Evolutionary conservation across 2,113 vertebrate species (phyloP), one percentile per base, ranked within the genome.

Genomic region (Myocastor coypus): DNA sequence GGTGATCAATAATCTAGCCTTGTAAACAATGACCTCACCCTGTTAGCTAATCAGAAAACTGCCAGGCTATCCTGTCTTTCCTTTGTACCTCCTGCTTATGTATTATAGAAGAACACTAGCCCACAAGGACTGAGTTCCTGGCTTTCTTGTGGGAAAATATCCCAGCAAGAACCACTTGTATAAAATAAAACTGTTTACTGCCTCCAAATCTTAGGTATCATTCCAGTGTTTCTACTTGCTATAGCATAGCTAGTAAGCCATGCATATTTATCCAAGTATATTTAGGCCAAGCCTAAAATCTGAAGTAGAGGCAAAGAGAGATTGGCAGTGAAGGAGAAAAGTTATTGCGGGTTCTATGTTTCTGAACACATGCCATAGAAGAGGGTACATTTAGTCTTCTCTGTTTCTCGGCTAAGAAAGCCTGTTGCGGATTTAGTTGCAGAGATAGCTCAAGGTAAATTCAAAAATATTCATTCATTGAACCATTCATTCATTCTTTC

Each of bases 361-460:
- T 5, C 55, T 85, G 7, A 81, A 64, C 63, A 30, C 82, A 10
- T 17, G 40, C 3, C 17, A 59, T 37, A 68, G 37, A 86, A 28
- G 22, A 84, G 69, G 75, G 42, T 73, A n/a, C 5, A 11, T 85
- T 57, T 73, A 66, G 64, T 63, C 2, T n/a, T 83, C 69, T 95
- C 94, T 22, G 91, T 84, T 94, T 94, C 66, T 28, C 87, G 85
- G 17, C 22, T 69, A 71, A 87, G 78, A 75, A 63, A 96, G 87
- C 1, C 12, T 55, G 61, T 32, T 52, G 7, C 55, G 42, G 30
- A 89, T 1, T 1, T 89, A 87, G 42, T 80, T 73, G 71, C 73
- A 90, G 40, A 90, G 50, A 57, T 91, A 61, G 55, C 12, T 0
- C 30, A 91, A 34, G 42, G 40, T 83, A 85, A 26, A 84, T 83